Conservation (phyloP, 2,113 vertebrate genomes). For the Aspidoscelis tigris region DNA sequence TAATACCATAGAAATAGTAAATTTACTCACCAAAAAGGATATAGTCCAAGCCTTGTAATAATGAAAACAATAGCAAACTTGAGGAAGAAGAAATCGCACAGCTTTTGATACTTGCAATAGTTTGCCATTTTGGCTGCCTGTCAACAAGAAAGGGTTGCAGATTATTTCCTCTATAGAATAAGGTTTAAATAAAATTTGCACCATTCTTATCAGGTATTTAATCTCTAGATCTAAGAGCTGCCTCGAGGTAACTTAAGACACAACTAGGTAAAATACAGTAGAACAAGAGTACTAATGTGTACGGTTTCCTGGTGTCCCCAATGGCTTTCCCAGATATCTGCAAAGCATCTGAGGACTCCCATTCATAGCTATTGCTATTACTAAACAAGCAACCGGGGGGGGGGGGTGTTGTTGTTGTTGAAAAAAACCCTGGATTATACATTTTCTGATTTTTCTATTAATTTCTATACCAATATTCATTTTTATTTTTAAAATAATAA, state of each 20-base stretch:
- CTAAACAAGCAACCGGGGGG: too few relatives aligned
- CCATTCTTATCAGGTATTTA: slow-evolving; percentile 34
- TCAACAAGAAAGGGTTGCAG: slow-evolving; percentile 68
- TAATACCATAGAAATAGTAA: slow-evolving; percentile 36
- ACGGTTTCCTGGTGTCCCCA: too few relatives aligned
- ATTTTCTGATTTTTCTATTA: slow-evolving; percentile 24
- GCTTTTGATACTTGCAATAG: slow-evolving; percentile 96
- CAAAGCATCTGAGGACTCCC: too few relatives aligned
- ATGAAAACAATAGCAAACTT: slow-evolving; percentile 95
- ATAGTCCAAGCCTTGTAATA: slow-evolving; percentile 91
- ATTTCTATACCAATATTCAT: background rate
- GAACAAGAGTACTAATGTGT: too few relatives aligned
- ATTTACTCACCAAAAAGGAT: slow-evolving; percentile 92
- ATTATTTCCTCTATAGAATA: slow-evolving; percentile 50
- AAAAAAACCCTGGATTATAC: too few relatives aligned
- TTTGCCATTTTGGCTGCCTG: slow-evolving; percentile 99
- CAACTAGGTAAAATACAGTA: too few relatives aligned
- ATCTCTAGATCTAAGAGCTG: slow-evolving; percentile 7
- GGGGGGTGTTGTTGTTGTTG: too few relatives aligned
- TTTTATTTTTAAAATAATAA: background rate
- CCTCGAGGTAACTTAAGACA: too few relatives aligned
- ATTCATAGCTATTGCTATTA: too few relatives aligned
- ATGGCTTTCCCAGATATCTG: too few relatives aligned
- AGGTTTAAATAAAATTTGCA: slow-evolving; percentile 34
- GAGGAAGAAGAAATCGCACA: slow-evolving; percentile 94